A percentile compares a stretch with the other conserved stretches of the same genome.
These are phyloP conservation scores for Oenanthe oenanthe DNA, from an alignment of 2,113 vertebrate genomes.

Conservation along the genomic window DNA sequence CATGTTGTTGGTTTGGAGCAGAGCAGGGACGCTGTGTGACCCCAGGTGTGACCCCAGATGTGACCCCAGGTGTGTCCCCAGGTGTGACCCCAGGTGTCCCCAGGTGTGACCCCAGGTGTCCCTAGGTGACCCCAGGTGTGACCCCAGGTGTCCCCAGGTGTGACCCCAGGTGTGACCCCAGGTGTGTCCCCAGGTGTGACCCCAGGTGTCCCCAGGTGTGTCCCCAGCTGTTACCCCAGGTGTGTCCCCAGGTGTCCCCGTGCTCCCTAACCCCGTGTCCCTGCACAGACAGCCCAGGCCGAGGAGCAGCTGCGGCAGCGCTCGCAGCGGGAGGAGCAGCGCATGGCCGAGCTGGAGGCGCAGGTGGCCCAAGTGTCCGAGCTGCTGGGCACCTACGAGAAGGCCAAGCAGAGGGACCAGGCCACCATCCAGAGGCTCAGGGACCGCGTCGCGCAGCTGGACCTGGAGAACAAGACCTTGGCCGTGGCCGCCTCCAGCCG, in stretches of 20 bases:
- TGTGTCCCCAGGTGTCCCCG: neutral
- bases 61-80: too few species aligned
- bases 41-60: neutral
- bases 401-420: slow-evolving; percentile 88
- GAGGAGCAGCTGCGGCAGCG: slow-evolving; percentile 85
- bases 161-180: neutral
- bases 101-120: fast-evolving
- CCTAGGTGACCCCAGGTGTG: too few species aligned
- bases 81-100: neutral
- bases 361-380: slow-evolving; percentile 87
- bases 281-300: slow-evolving; percentile 74
- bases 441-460: slow-evolving; percentile 88
- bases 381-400: slow-evolving; percentile 87
- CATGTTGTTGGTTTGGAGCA: fast-evolving
- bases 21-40: neutral
- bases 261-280: neutral
- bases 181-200: neutral
- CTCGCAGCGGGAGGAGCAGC: slow-evolving; percentile 82
- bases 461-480: slow-evolving; percentile 91
- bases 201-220: neutral
- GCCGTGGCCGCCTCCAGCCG: slow-evolving; percentile 81
- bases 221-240: too few species aligned
- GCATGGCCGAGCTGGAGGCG: slow-evolving; percentile 86
- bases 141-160: neutral
- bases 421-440: slow-evolving; percentile 81